phyloP scores from a whole-genome alignment of 2,888 invertebrate genomes.

The Invenusta paracnida region DNA sequence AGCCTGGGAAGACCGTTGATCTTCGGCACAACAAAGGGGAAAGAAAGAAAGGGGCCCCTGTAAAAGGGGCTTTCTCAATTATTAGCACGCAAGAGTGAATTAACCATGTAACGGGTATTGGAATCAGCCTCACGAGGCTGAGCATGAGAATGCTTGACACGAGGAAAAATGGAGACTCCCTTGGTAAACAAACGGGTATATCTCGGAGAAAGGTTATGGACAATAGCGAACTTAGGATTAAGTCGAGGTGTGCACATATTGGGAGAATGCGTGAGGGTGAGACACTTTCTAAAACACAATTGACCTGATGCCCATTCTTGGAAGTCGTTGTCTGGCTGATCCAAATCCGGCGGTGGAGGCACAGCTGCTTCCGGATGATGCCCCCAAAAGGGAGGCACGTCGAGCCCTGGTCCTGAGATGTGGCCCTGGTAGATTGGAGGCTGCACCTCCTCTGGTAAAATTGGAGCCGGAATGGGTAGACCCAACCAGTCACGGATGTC shows the following conservation, averaged over 20 bases:
- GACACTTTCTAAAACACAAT: not conserved
- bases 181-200: not conserved
- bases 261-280: not conserved
- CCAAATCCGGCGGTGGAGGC: not conserved
- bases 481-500: not conserved
- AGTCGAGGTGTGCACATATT: not conserved
- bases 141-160: not conserved
- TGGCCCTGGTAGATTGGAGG: not conserved
- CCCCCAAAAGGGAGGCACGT: not conserved
- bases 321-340: not conserved
- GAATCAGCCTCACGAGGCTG: not conserved
- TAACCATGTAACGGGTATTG: not conserved
- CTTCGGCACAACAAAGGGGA: not conserved
- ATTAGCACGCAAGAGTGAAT: not conserved
- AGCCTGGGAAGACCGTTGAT: not conserved
- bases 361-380: not conserved
- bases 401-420: not conserved
- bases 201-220: not conserved
- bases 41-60: not conserved
- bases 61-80: not conserved
- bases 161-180: not conserved
- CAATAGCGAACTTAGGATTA: not conserved
- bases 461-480: not conserved
- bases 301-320: not conserved
- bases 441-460: not conserved